These are phyloP conservation scores for Ylistrum balloti DNA, from an alignment of 1,140 invertebrate genomes.

Conservation along the genomic window DNA sequence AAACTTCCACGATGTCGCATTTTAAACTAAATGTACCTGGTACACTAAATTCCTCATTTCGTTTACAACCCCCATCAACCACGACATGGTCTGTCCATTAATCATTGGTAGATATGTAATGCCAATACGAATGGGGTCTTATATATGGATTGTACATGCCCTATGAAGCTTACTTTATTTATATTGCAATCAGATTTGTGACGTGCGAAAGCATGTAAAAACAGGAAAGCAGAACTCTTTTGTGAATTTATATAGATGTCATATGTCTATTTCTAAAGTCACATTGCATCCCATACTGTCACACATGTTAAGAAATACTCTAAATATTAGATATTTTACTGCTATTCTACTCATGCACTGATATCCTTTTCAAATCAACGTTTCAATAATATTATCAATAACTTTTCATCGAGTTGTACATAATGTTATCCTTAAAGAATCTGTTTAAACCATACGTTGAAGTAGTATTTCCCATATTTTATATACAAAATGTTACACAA, in stretches of 20 bases:
- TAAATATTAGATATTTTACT: background rate
- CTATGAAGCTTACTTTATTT: background rate
- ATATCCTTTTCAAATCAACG: no score
- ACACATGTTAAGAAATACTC: background rate
- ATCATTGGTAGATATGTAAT: background rate
- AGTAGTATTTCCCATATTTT: no score
- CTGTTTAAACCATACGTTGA: background rate
- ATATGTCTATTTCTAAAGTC: background rate
- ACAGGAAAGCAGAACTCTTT: background rate
- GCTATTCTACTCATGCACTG: background rate
- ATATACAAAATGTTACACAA: no score
- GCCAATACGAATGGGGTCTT: background rate
- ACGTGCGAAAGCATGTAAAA: constrained; percentile 4
- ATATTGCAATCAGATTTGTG: background rate
- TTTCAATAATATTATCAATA: no score
- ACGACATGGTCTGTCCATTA: background rate
- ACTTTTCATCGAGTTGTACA: no score
- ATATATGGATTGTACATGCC: background rate
- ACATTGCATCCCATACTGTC: background rate
- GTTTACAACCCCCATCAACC: background rate
- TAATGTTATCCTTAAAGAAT: no score
- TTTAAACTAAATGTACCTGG: background rate
- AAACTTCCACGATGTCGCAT: background rate
- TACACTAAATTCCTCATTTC: background rate
- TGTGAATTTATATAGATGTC: background rate